Evolutionary conservation across 2,797 vertebrate species (phyloP), one percentile per base, ranked within the genome.

Genomic region (Antennarius maculatus): DNA sequence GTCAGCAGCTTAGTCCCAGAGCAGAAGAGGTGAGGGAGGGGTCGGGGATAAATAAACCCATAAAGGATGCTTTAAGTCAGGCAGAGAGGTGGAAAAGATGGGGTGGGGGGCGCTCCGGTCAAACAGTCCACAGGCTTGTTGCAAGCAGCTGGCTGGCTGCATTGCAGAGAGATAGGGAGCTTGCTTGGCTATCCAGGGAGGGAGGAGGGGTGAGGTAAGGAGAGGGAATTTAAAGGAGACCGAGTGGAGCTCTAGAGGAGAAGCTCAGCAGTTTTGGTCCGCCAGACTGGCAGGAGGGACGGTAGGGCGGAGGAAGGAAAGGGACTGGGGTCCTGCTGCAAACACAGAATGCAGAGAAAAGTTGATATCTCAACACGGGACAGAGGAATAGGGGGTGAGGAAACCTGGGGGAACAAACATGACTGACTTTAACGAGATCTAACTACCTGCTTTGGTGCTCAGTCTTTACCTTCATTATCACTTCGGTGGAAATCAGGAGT

Each of bases 61-160:
- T 93, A 92, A 94, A 91, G 90, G 91, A 89, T 87, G 91, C 91
- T 92, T 93, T 94, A 88, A 94, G 82, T 78, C 65, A 65, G 79
- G 59, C 60, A n/a, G 72, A 84, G 79, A 71, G 81, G 66, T 81
- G 81, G 66, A 67, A 79, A 75, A 77, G 53, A 73, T 81, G 56
- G 67, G 86, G 85, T 79, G 73, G 82, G 58, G 67, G 86, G 86
- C 79, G 84, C 76, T 81, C 83, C n/a, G 17, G 58, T 83, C 57
- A 82, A 89, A 92, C 88, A 89, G 89, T 75, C 86, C 75, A 37
- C 77, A 18, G 80, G 87, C 82, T 91, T 87, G 84, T 88, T 75
- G 79, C 76, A 83, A 73, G 62, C 82, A 84, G 77, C 82, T 75
- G 91, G 77, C 82, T 76, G 91, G 90, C 90, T 93, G 92, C 92